Percentiles rank a stretch among this genome's conserved stretches.
These are phyloP conservation scores for Phoeniculus purpureus DNA, from an alignment of 2,797 vertebrate species.

Conservation along the genomic window DNA sequence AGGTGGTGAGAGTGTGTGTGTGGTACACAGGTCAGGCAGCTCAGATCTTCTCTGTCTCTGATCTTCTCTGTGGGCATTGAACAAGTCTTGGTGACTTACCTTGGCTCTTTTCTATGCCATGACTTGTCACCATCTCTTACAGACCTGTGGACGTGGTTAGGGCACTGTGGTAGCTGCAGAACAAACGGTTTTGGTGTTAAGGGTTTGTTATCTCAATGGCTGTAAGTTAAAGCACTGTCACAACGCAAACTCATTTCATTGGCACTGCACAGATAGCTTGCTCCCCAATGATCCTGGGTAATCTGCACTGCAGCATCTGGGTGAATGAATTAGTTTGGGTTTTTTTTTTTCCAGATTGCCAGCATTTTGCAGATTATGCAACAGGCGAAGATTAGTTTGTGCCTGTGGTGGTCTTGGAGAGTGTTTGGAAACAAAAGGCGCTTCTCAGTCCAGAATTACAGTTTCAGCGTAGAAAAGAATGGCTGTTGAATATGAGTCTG, in stretches of 20 bases:
- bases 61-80: background rate
- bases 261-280: slow-evolving; percentile 28
- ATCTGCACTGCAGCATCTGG: slow-evolving; percentile 66
- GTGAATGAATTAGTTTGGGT: slow-evolving; percentile 53
- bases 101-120: background rate
- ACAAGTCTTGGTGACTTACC: background rate
- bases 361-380: slow-evolving; percentile 69
- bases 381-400: slow-evolving; percentile 63
- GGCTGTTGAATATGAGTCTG: slow-evolving; percentile 3
- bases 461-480: slow-evolving; percentile 35
- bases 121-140: background rate
- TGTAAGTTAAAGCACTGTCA: background rate
- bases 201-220: background rate
- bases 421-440: slow-evolving; percentile 52
- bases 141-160: background rate
- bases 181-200: background rate
- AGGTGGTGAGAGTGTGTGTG: background rate
- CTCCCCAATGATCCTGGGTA: slow-evolving; percentile 61
- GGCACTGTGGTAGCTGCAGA: background rate
- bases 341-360: background rate
- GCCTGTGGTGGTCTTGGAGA: slow-evolving; percentile 53
- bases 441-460: slow-evolving; percentile 36
- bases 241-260: slow-evolving; percentile 36
- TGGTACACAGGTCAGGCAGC: fast-evolving
- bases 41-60: background rate